phyloP scores from a whole-genome alignment of 1,140 invertebrate genomes.

The Sarcophaga bullata region DNA sequence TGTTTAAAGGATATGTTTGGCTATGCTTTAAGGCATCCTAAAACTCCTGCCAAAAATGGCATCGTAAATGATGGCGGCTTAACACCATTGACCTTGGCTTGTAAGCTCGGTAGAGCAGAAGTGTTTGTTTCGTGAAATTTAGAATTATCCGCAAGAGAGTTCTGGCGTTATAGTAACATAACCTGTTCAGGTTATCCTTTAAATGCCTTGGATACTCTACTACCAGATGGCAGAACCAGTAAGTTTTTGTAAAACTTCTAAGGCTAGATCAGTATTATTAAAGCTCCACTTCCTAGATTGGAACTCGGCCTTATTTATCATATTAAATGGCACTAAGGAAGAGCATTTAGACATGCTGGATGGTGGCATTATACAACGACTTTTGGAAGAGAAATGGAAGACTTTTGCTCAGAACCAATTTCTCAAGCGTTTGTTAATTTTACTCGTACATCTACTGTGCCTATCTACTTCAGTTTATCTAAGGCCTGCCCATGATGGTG shows the following conservation, averaged over 20 bases:
- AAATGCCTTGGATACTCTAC: conserved; percentile 93
- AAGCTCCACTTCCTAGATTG: conserved; percentile 76
- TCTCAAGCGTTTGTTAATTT: conserved; percentile 86
- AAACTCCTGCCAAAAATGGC: conserved; percentile 89
- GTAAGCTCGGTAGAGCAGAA: conserved; percentile 92
- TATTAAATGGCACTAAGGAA: conserved; percentile 95
- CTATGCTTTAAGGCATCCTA: conserved; percentile 94
- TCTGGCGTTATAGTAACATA: conserved; percentile 99
- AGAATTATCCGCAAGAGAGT: conserved; percentile 93
- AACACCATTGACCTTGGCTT: conserved; percentile 94
- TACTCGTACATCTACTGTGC: conserved; percentile 86
- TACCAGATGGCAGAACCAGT: conserved; percentile 95
- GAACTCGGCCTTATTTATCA: conserved; percentile 98
- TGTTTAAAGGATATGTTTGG: conserved; percentile 93
- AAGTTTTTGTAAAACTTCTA: conserved; percentile 59
- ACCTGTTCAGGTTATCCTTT: conserved; percentile 98
- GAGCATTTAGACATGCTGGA: conserved; percentile 99
- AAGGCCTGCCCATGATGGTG: conserved; percentile 74
- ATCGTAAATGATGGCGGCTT: conserved; percentile 88
- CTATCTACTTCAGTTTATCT: conserved; percentile 92
- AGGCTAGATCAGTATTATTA: not conserved
- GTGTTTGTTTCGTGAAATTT: conserved; percentile 99
- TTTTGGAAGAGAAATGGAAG: conserved; percentile 99
- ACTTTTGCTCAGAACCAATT: conserved; percentile 96
- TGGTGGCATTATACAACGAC: conserved; percentile 95